Base-by-base conservation (phyloP, 2,113 vertebrate genomes). In the Sceloporus tristichus region DNA sequence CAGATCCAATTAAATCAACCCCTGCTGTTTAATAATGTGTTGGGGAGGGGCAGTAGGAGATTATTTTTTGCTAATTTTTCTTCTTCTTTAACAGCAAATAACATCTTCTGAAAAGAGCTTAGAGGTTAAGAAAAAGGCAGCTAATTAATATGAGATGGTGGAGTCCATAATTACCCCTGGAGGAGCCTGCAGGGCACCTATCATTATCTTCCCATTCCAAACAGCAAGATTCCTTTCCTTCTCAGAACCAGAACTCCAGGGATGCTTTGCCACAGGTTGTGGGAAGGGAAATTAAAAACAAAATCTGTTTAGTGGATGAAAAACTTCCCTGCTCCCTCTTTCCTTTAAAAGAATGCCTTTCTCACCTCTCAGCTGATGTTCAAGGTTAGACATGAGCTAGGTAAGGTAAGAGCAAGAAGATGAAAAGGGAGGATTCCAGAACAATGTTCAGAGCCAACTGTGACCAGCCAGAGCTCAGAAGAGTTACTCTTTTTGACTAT, bases 121-220 rank as follows among this genome's bases (percentile, higher is more conserved):
- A 42, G 93, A 92, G 88, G 90, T 91, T 90, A 94, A 91, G 85
- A 88, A 79, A 88, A 70, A 90, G 88, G 56, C 21, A 59, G 80
- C 89, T 94, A 95, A 95, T 95, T 95, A 94, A 84, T 23, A 73
- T 18, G 23, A 16, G 85, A 89, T 0, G 0, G 76, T 66, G 70
- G 76, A 56, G 80, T 86, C 85, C 23, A 0, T 94, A 93, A 93
- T 94, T 91, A 96, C 53, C 87, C 92, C 91, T 87, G 56, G 29
- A 79, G 74, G 79, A 89, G 87, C 79, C 89, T 85, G 85, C 4
- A 8, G 91, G 87, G 91, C 79, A 91, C 85, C 1, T 23, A 71
- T 75, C 90, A 65, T 66, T 91, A 89, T 79, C 87, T 71, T 83
- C 79, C 80, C 0, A 0, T 48, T 42, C 82, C 66, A 75, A 85